Conservation (phyloP, 2,888 invertebrate species). For the Lasius platythorax region DNA sequence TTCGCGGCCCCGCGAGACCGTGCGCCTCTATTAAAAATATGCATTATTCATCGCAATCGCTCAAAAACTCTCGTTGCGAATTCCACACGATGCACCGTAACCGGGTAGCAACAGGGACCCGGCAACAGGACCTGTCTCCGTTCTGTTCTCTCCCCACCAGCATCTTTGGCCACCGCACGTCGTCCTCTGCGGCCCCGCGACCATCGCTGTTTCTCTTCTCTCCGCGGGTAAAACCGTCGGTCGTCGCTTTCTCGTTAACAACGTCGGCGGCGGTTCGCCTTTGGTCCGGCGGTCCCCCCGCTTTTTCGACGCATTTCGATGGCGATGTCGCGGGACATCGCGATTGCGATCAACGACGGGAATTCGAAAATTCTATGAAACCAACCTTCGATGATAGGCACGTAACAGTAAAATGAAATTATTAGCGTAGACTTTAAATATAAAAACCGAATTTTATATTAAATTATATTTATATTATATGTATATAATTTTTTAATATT, state of each 20-base stretch:
- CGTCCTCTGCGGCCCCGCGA: slow-evolving; percentile 48
- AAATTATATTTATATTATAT: slow-evolving; percentile 9
- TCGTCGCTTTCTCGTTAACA: slow-evolving; percentile 73
- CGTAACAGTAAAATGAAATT: background rate
- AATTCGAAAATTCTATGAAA: slow-evolving; percentile 9
- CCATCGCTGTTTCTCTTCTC: slow-evolving; percentile 47
- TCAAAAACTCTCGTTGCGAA: slow-evolving; percentile 80
- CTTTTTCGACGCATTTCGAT: slow-evolving; percentile 61
- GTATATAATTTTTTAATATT: background rate
- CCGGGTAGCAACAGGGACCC: slow-evolving; percentile 81
- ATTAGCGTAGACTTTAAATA: background rate
- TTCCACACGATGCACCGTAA: slow-evolving; percentile 82
- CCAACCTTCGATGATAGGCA: background rate
- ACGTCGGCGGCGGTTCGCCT: slow-evolving; percentile 51
- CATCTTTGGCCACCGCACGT: slow-evolving; percentile 49
- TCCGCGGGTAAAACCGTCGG: slow-evolving; percentile 30
- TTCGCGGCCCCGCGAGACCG: slow-evolving; percentile 61
- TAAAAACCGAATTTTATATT: background rate
- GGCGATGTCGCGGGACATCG: slow-evolving; percentile 4
- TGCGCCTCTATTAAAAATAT: slow-evolving; percentile 71
- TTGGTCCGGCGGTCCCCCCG: slow-evolving; percentile 21
- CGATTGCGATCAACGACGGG: background rate
- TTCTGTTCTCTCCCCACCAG: slow-evolving; percentile 62
- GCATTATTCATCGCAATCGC: slow-evolving; percentile 77
- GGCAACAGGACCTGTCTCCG: slow-evolving; percentile 74